Evolutionary conservation across 2,797 vertebrate genomes (phyloP).

Genomic region (Ctenochaetus hawaiiensis): DNA sequence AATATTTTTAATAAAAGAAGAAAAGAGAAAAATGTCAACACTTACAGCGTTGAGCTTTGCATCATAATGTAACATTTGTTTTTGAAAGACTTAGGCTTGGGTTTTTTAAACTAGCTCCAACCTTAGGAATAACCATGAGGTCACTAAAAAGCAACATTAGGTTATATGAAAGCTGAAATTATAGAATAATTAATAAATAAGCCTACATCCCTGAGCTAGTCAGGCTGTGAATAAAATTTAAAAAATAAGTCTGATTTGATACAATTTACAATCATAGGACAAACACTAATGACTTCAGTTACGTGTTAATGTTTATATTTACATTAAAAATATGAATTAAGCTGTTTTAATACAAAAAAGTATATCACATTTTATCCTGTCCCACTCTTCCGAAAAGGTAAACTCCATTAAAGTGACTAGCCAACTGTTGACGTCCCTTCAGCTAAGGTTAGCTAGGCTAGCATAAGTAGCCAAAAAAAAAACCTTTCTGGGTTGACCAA

Average conservation of each 20-base stretch:
- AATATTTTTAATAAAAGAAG: conserved; percentile 1
- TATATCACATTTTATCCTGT: too few species aligned
- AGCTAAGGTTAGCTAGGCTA: not conserved
- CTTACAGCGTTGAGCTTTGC: not conserved
- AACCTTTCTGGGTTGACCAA: not conserved
- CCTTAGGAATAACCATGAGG: too few species aligned
- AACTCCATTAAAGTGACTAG: too few species aligned
- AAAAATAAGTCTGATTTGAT: not conserved
- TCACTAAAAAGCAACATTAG: not conserved
- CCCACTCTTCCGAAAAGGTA: too few species aligned
- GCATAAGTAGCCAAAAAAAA: not conserved
- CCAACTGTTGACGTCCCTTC: too few species aligned
- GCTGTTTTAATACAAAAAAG: too few species aligned
- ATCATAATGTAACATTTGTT: not conserved
- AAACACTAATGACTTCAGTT: too few species aligned
- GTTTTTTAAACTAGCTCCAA: not conserved
- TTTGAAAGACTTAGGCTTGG: not conserved
- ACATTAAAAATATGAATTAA: too few species aligned
- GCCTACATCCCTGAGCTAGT: not conserved
- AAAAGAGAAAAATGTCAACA: not conserved
- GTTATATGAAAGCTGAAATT: not conserved
- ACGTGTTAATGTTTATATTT: too few species aligned
- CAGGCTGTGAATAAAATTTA: too few species aligned
- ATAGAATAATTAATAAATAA: not conserved
- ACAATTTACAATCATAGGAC: too few species aligned